phyloP scores from a whole-genome alignment of 2,797 vertebrate genomes.

The Paramormyrops hopkinsi region DNA sequence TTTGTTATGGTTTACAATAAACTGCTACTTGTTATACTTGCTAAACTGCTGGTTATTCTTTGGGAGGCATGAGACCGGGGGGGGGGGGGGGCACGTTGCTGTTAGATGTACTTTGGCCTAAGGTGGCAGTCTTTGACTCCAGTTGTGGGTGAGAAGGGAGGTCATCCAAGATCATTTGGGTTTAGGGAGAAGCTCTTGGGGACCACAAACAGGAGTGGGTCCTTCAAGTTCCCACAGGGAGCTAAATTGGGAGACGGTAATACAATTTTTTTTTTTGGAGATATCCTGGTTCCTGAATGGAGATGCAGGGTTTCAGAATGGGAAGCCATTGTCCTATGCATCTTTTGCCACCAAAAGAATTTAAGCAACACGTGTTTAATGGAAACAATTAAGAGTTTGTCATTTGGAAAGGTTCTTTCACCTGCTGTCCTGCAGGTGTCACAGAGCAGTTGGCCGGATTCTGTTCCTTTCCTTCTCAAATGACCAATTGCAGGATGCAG shows the following conservation, averaged over 20 bases:
- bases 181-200: not conserved
- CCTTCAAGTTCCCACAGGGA: not conserved
- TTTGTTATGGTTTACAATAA: constrained; percentile 5
- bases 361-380: not conserved
- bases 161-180: not conserved
- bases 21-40: not conserved
- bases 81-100: not conserved
- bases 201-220: not conserved
- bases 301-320: not conserved
- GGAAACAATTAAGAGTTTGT: not conserved
- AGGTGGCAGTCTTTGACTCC: not conserved
- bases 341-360: not conserved
- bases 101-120: not conserved
- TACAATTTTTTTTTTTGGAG: not conserved
- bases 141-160: not conserved
- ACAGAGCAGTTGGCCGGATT: not conserved
- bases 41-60: not conserved
- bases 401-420: not conserved
- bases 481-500: not conserved
- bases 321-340: not conserved
- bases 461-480: not conserved
- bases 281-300: not conserved
- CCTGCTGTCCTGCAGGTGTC: not conserved
- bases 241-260: not conserved
- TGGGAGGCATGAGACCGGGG: not conserved